Conservation (phyloP, 2,797 vertebrate species). For the Agapornis canus region DNA sequence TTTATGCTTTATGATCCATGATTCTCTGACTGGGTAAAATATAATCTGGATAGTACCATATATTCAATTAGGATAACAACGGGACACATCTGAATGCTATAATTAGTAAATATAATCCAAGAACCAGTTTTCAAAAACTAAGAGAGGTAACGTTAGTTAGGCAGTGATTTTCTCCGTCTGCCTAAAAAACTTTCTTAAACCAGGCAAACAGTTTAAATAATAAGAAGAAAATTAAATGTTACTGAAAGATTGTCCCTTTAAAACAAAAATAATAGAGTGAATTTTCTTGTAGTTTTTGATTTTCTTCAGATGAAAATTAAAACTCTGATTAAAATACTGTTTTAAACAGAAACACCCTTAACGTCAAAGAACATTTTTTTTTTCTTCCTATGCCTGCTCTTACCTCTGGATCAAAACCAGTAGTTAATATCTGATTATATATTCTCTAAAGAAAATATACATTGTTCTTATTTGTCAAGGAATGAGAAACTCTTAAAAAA, state of each 20-base stretch:
- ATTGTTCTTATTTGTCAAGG: neutral
- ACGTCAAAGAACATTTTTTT: neutral
- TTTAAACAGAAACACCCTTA: neutral
- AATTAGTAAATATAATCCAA: neutral
- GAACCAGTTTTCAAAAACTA: neutral
- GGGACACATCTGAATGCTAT: neutral
- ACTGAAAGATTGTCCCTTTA: neutral
- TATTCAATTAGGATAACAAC: neutral
- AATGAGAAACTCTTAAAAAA: neutral
- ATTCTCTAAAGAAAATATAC: neutral
- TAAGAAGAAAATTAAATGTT: neutral
- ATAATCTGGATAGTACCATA: neutral
- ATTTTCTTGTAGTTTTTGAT: neutral
- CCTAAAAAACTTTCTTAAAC: neutral
- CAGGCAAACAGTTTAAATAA: neutral
- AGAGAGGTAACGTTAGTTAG: neutral
- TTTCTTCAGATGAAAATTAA: neutral
- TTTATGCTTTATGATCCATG: neutral
- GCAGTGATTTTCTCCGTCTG: neutral
- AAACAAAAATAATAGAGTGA: neutral
- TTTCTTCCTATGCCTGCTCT: neutral
- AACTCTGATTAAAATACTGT: neutral
- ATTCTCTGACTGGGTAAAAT: neutral
- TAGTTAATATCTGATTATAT: neutral
- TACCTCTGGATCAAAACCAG: neutral